Percentiles rank a stretch among this genome's conserved stretches.
phyloP scores from a whole-genome alignment of 2,113 vertebrate species.

The Lycaon pictus region DNA sequence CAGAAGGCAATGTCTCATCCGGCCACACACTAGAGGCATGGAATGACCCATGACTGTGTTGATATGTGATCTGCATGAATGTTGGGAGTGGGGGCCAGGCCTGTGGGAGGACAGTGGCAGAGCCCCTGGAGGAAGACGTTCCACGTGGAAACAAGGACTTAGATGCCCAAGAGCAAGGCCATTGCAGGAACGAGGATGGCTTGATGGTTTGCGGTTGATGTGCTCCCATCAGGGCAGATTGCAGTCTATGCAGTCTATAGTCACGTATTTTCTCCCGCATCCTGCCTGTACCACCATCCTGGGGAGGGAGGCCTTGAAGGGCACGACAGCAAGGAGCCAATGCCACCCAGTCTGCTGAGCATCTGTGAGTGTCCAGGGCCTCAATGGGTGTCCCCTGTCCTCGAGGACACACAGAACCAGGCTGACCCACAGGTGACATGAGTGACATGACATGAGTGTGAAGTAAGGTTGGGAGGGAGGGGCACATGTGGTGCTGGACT shows the following conservation, averaged over 20 bases:
- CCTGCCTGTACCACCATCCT: neutral
- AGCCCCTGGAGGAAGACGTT: neutral
- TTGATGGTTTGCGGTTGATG: rapidly evolving
- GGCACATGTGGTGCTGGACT: neutral
- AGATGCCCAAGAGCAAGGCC: neutral
- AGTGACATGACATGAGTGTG: neutral
- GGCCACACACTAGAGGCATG: neutral
- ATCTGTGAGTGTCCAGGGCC: neutral
- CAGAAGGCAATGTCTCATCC: neutral
- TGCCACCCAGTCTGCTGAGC: neutral
- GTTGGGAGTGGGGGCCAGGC: neutral
- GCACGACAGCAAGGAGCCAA: neutral
- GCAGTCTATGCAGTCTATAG: neutral
- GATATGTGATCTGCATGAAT: neutral
- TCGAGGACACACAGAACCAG: too few relatives aligned
- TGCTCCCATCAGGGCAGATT: rapidly evolving
- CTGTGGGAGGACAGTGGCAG: neutral
- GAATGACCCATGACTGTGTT: neutral
- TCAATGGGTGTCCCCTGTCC: neutral
- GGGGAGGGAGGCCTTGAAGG: too few relatives aligned
- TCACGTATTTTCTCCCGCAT: neutral
- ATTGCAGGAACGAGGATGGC: neutral
- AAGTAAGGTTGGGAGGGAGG: neutral
- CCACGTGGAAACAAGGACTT: neutral
- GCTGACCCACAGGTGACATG: neutral